Evolutionary conservation across 2,113 vertebrate genomes (phyloP), one percentile per base, ranked within the genome.

Genomic region (Oceanodroma tethys): DNA sequence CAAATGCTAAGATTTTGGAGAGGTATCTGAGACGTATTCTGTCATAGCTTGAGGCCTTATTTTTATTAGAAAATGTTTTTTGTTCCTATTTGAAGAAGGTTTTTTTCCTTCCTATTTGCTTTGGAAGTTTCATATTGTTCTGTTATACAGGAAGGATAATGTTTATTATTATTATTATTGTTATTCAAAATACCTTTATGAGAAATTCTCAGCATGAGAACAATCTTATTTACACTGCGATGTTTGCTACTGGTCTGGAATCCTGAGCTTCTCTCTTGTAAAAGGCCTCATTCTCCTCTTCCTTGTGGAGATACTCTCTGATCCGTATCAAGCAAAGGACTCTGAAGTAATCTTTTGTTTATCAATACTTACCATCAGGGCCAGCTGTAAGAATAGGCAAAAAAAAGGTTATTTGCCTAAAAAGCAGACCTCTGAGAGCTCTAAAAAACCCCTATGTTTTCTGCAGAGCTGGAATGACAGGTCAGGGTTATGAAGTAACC

Each of bases 31-130:
- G 79, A 86, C 59, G 72, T 76, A 97, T 84, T 90, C 59, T 74
- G 19, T n/a, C 86, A 27, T 91, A 86, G 93, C 94, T 86, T 63
- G 72, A 92, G 97, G 97, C 92, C 42, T 93, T 95, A 38, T 81
- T 95, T 97, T 97, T 97, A 97, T 97, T 97, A 97, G 83, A 96
- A 97, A 91, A 74, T 81, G 0, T 0, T 66, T 91, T 93, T 81
- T 92, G 17, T 76, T 89, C 47, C 70, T 65, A 25, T 95, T 86
- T 89, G 67, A 91, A 87, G 45, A 78, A 58, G 15, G 4, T 3
- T 38, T 80, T 74, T 71, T 93, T 52, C 10, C 29, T 93, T 96
- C 23, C 22, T 83, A 48, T 95, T 96, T 96, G 27, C 29, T 95
- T 96, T 94, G 84, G 78, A 94, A 65, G 26, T 55, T 90, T 90